phyloP scores from a whole-genome alignment of 2,113 vertebrate species.

The Colossoma macropomum region DNA sequence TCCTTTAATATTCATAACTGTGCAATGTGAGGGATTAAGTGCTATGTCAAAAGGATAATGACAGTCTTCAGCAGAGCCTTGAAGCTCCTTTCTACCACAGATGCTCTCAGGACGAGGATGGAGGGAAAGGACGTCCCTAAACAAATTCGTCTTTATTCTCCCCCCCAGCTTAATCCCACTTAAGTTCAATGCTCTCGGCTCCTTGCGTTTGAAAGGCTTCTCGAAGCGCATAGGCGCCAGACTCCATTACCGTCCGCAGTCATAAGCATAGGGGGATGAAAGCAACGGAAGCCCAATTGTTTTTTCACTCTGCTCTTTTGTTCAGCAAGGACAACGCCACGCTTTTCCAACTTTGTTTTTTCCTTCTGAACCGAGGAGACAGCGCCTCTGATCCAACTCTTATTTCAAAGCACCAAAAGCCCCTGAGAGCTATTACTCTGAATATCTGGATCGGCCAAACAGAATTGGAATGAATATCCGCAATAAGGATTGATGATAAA shows the following conservation, averaged over 20 bases:
- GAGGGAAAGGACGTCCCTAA: conserved; percentile 48
- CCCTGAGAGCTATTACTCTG: conserved; percentile 34
- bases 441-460: conserved; percentile 22
- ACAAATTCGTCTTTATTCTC: conserved; percentile 58
- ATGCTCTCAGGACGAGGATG: conserved; percentile 35
- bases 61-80: conserved; percentile 46
- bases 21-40: conserved; percentile 51
- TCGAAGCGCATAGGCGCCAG: conserved; percentile 54
- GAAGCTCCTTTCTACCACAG: conserved; percentile 42
- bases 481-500: conserved; percentile 8
- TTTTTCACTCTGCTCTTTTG: conserved; percentile 51
- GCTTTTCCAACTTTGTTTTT: not conserved
- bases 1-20: conserved; percentile 49
- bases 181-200: conserved; percentile 64
- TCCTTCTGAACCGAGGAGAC: not conserved
- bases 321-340: conserved; percentile 57
- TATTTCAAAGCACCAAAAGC: conserved; percentile 7
- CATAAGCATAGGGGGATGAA: conserved; percentile 48
- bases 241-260: conserved; percentile 35
- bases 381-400: not conserved
- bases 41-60: conserved; percentile 53
- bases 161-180: conserved; percentile 60
- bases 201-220: conserved; percentile 48
- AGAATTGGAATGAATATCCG: not conserved
- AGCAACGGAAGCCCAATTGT: conserved; percentile 39